A percentile compares a stretch with the other conserved stretches of the same genome.
Conservation (phyloP, 2,113 vertebrate species). For the Aix galericulata region DNA sequence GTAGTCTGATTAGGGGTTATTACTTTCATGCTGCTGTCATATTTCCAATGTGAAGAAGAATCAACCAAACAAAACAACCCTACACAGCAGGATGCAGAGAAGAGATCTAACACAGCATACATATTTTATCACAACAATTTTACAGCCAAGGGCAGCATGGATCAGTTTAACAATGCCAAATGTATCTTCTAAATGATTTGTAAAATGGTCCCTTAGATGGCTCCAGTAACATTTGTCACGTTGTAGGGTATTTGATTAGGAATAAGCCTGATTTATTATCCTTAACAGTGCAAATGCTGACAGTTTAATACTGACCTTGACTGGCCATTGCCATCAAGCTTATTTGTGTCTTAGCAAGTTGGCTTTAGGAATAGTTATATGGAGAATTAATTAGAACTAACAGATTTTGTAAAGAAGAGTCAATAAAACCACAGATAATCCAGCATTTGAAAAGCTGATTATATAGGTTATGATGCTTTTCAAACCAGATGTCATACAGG, state of each 20-base stretch:
- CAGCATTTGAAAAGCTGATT: constrained; percentile 69
- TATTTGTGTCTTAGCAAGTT: constrained; percentile 40
- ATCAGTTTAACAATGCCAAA: constrained; percentile 17
- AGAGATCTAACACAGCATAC: neutral
- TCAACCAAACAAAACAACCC: neutral
- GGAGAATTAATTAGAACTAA: constrained; percentile 63
- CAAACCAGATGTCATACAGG: constrained; percentile 62
- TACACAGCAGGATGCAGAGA: neutral
- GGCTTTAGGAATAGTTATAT: constrained; percentile 14
- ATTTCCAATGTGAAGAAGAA: neutral
- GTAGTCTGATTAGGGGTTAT: neutral
- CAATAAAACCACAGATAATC: constrained; percentile 61
- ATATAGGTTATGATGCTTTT: constrained; percentile 61
- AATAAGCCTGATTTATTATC: constrained; percentile 49
- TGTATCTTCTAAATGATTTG: constrained; percentile 1
- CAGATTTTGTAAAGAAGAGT: constrained; percentile 59
- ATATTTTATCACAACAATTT: neutral
- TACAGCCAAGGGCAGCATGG: neutral
- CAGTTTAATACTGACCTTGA: constrained; percentile 59
- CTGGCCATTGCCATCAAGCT: constrained; percentile 35
- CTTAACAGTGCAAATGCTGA: constrained; percentile 29
- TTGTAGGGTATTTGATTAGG: constrained; percentile 25
- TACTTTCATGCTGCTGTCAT: neutral
- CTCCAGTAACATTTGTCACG: neutral
- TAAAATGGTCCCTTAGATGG: constrained; percentile 17